Percentiles rank a stretch among this genome's conserved stretches.
Conservation (phyloP, 1,140 invertebrate genomes). For the Pinna nobilis region DNA sequence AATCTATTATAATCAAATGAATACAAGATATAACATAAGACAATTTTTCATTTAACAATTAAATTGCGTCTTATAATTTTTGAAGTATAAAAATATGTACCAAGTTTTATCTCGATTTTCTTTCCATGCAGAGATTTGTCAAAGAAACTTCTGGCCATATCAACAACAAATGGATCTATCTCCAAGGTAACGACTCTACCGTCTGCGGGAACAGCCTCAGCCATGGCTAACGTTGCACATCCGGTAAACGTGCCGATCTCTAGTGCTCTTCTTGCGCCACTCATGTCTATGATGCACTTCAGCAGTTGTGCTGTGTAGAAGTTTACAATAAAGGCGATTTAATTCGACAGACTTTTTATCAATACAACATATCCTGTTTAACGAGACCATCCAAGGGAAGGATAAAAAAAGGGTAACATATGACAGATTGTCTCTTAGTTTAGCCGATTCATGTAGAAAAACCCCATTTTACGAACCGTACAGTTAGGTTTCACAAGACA, state of each 20-base stretch:
- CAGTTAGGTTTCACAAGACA: no score
- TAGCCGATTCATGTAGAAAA: no score
- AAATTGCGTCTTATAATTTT: no score
- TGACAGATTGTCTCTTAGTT: no score
- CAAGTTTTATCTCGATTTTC: slow-evolving; percentile 51
- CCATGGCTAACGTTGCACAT: slow-evolving; percentile 58
- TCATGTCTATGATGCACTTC: slow-evolving; percentile 52
- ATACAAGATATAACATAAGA: no score
- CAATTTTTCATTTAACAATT: no score
- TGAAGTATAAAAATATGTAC: no score
- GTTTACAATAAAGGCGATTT: background rate
- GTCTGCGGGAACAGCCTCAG: slow-evolving; percentile 60
- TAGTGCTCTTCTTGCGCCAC: slow-evolving; percentile 52
- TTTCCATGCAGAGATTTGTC: slow-evolving; percentile 53
- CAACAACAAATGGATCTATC: slow-evolving; percentile 40
- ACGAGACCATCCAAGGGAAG: background rate
- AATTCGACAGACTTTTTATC: background rate
- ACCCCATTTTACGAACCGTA: no score
- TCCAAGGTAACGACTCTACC: slow-evolving; percentile 53
- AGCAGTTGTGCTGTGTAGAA: slow-evolving; percentile 48
- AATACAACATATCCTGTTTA: background rate
- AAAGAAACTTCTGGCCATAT: slow-evolving; percentile 42
- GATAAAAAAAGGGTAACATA: background rate
- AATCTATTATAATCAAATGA: no score
- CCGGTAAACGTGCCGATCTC: slow-evolving; percentile 65